Evolutionary conservation across 2,888 invertebrate species (phyloP).

Genomic region (Thereva unica): DNA sequence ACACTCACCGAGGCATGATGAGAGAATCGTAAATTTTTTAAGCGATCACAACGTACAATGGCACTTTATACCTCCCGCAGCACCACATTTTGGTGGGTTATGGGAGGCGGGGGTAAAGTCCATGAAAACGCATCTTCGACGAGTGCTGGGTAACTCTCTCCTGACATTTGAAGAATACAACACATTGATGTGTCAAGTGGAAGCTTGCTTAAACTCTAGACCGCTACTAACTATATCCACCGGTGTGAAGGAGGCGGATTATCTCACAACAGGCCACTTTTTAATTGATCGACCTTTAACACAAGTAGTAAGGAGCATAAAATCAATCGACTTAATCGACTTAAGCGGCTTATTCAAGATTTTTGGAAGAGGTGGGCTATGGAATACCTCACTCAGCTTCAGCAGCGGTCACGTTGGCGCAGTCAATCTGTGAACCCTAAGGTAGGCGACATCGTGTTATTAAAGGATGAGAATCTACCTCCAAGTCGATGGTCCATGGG

Average conservation of each 20-base stretch:
- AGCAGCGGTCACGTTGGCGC: too few relatives aligned
- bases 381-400: too few relatives aligned
- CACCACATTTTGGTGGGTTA: conserved; percentile 27
- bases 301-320: too few relatives aligned
- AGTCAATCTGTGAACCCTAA: too few relatives aligned
- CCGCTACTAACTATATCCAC: neutral
- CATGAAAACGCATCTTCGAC: conserved; percentile 13
- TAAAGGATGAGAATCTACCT: too few relatives aligned
- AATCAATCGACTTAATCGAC: too few relatives aligned
- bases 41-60: conserved; percentile 42
- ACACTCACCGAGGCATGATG: neutral
- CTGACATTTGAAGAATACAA: conserved; percentile 43
- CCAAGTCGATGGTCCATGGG: too few relatives aligned
- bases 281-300: neutral
- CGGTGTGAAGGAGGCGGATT: neutral
- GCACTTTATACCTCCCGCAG: conserved; percentile 36
- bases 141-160: neutral
- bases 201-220: conserved; percentile 4
- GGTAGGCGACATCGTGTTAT: too few relatives aligned
- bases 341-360: neutral
- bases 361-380: neutral
- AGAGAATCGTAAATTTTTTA: neutral
- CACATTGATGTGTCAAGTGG: conserved; percentile 45
- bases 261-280: conserved; percentile 27
- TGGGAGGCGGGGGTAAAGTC: conserved; percentile 21